Evolutionary conservation across 1,140 invertebrate species (phyloP), one percentile per base, ranked within the genome.

Genomic region (Trachymyrmex cornetzi): DNA sequence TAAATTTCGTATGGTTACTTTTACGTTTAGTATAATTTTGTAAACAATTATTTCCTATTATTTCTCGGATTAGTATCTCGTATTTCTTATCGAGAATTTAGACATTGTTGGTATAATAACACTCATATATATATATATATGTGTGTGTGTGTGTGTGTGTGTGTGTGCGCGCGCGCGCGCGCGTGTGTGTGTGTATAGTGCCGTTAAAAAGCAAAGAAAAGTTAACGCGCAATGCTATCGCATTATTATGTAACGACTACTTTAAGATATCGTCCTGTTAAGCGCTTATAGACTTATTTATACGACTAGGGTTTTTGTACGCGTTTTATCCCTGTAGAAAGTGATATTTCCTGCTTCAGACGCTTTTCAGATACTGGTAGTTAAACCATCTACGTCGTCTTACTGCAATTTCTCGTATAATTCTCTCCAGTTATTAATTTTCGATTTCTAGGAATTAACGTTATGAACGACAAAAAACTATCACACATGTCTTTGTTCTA

Each of bases 281-380:
- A 87, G 64, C 85, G 85, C 87, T 91, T 91, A 77, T 89, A 87
- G 80, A 82, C 82, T 87, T 89, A 87, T 89, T 89, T 85, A 86
- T 90, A 88, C 48, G 30, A 75, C 64, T 90, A 90, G 53, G 50
- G 24, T 82, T 90, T 91, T 90, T 91, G 81, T 90, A 86, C 22
- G 59, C 87, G 34, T 90, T 90, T 89, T 89, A 71, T 87, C 50
- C 38, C 55, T 5, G 48, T 88, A 86, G 48, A 74, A 77, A 90
- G 88, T 87, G 88, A 90, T 87, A 55, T 55, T 66, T 64, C 44
- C 34, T 69, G 77, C 59, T 90, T 77, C 81, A 86, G 57, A 30
- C 44, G 61, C 59, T 82, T 87, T 48, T 53, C 44, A 57, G 50
- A 55, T 79, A 57, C 19, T 53, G 67, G 16, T 74, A 79, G 79